A percentile compares a stretch with the other conserved stretches of the same genome.
Evolutionary conservation across 1,140 invertebrate species (phyloP).

Genomic region (Papilio glaucus): DNA sequence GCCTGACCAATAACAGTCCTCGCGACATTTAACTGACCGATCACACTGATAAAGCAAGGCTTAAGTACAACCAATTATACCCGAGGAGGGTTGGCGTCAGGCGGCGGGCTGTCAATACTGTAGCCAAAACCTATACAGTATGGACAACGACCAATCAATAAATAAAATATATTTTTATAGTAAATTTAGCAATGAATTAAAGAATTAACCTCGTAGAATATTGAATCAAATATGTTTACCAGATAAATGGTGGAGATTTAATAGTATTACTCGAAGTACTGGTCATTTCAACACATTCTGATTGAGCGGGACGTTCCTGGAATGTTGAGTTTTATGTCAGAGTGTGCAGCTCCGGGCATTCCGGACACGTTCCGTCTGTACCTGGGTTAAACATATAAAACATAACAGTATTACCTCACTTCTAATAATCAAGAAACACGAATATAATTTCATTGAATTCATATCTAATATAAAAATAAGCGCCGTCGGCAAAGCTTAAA

Average conservation of each 20-base stretch:
- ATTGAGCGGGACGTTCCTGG: constrained; percentile 11
- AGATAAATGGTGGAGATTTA: constrained; percentile 9
- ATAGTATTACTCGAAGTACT: background rate
- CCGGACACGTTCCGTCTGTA: background rate
- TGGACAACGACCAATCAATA: too few relatives aligned
- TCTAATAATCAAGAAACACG: background rate
- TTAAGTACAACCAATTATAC: too few relatives aligned
- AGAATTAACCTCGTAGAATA: background rate
- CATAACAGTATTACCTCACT: constrained; percentile 17
- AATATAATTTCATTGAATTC: background rate
- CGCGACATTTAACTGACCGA: too few relatives aligned
- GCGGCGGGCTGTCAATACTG: too few relatives aligned
- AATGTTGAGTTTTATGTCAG: constrained; percentile 12
- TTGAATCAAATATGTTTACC: background rate
- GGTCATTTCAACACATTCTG: constrained; percentile 2
- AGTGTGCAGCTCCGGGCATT: background rate
- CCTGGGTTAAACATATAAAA: background rate
- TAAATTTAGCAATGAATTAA: too few relatives aligned
- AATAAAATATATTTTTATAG: too few relatives aligned
- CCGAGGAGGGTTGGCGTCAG: too few relatives aligned
- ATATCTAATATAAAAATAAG: background rate
- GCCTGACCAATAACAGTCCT: too few relatives aligned
- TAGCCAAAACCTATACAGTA: too few relatives aligned
- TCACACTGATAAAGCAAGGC: too few relatives aligned
- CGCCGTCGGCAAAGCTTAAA: too few relatives aligned